Conservation (phyloP, 1,140 invertebrate genomes). For the Plectrocnemia conspersa region DNA sequence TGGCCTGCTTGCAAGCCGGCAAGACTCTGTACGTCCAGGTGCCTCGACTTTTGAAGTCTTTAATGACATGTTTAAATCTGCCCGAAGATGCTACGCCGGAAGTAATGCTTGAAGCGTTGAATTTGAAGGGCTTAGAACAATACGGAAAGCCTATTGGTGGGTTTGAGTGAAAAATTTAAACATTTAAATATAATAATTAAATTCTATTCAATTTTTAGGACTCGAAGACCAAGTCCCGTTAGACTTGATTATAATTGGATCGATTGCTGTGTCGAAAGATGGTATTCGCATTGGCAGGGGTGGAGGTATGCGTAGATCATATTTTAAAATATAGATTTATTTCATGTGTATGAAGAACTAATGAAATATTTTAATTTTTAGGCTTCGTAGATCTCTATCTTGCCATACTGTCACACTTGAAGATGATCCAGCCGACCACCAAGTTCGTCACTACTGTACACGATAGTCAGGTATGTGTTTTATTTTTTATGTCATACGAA, state of each 20-base stretch:
- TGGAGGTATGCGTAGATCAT: slow-evolving; percentile 52
- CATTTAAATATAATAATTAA: neutral
- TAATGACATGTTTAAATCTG: slow-evolving; percentile 65
- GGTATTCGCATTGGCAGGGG: slow-evolving; percentile 80
- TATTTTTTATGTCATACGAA: slow-evolving; percentile 57
- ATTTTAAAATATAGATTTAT: slow-evolving; percentile 26
- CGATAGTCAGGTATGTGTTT: slow-evolving; percentile 65
- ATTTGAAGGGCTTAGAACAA: slow-evolving; percentile 61
- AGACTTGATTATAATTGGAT: slow-evolving; percentile 74
- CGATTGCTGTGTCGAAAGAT: slow-evolving; percentile 74
- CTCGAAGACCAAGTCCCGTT: slow-evolving; percentile 61
- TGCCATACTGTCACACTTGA: slow-evolving; percentile 72
- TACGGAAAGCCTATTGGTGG: slow-evolving; percentile 60
- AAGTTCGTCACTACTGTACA: slow-evolving; percentile 75
- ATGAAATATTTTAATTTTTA: slow-evolving; percentile 45
- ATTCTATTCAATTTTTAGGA: neutral
- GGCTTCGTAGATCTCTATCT: slow-evolving; percentile 76
- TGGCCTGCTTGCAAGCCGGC: slow-evolving; percentile 61
- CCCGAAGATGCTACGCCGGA: slow-evolving; percentile 57
- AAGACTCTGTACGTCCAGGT: slow-evolving; percentile 76
- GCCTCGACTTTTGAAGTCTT: slow-evolving; percentile 63
- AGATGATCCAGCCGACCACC: slow-evolving; percentile 66
- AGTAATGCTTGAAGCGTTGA: slow-evolving; percentile 57
- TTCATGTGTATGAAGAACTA: slow-evolving; percentile 44
- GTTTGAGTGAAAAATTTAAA: slow-evolving; percentile 19